phyloP scores from a whole-genome alignment of 2,797 vertebrate genomes.

The Phyllotis vaccarum region DNA sequence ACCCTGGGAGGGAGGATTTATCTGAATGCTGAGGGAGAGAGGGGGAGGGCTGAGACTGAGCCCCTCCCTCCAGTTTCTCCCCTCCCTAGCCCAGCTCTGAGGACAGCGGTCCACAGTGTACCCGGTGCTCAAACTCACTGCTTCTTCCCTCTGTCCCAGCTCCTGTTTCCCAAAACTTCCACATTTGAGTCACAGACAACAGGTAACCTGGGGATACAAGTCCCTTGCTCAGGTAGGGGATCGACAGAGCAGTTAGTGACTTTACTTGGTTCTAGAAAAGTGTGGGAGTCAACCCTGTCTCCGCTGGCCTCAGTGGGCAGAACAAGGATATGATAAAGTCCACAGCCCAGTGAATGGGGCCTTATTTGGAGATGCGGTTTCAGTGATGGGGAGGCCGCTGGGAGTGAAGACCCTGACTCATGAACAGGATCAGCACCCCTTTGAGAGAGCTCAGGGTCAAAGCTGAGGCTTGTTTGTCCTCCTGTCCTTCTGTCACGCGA shows the following conservation, averaged over 20 bases:
- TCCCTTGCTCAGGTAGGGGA: not conserved
- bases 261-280: not conserved
- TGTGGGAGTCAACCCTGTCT: not conserved
- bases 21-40: conserved; percentile 15
- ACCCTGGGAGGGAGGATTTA: conserved; percentile 9
- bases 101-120: not conserved
- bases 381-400: not conserved
- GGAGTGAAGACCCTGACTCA: not conserved
- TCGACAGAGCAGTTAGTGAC: not conserved
- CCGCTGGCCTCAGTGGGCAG: not conserved
- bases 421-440: not conserved
- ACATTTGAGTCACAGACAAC: fast-evolving
- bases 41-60: not conserved
- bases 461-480: not conserved
- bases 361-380: not conserved
- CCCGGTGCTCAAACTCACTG: fast-evolving
- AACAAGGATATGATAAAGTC: not conserved
- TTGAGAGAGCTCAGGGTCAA: not conserved
- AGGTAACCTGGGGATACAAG: not conserved
- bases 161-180: not conserved
- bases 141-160: not conserved
- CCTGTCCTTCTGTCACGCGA: not conserved
- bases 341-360: too few species aligned
- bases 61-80: not conserved
- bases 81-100: not conserved